Percentiles rank a stretch among this genome's conserved stretches.
Conservation (phyloP, 1,140 invertebrate genomes). For the Neomicropteryx cornuta region DNA sequence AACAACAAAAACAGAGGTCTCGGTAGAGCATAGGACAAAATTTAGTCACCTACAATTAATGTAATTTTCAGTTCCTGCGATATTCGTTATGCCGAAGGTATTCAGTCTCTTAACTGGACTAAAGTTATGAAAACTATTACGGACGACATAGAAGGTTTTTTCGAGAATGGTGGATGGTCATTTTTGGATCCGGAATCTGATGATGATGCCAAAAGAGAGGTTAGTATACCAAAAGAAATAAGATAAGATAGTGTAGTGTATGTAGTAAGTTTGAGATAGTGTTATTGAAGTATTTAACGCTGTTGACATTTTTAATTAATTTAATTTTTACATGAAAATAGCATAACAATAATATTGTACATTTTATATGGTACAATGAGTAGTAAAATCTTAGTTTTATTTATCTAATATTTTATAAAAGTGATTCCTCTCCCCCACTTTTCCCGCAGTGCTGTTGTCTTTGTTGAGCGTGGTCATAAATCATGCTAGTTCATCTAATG, state of each 20-base stretch:
- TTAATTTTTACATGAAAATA: constrained; percentile 6
- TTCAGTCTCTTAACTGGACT: constrained; percentile 97
- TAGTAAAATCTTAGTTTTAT: no score
- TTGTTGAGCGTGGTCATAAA: no score
- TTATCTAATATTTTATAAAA: no score
- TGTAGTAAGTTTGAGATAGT: constrained; percentile 43
- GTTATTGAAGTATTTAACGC: neutral
- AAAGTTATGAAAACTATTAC: constrained; percentile 99
- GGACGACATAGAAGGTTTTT: constrained; percentile 97
- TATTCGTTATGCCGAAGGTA: constrained; percentile 95
- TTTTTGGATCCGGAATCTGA: constrained; percentile 94
- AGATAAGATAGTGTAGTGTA: no score
- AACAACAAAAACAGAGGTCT: no score
- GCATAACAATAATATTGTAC: neutral
- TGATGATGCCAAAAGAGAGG: constrained; percentile 55
- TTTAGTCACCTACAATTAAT: no score
- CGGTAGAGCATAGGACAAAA: no score
- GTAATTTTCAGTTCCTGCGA: constrained; percentile 74
- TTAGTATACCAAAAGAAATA: constrained; percentile 72
- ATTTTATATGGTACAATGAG: no score
- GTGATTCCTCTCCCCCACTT: no score
- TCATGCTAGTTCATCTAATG: no score
- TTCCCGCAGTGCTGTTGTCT: no score
- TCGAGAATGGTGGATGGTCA: constrained; percentile 96
- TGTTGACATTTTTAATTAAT: constrained; percentile 3